Conservation (phyloP, 2,888 invertebrate genomes). For the Herminia tarsipennalis region DNA sequence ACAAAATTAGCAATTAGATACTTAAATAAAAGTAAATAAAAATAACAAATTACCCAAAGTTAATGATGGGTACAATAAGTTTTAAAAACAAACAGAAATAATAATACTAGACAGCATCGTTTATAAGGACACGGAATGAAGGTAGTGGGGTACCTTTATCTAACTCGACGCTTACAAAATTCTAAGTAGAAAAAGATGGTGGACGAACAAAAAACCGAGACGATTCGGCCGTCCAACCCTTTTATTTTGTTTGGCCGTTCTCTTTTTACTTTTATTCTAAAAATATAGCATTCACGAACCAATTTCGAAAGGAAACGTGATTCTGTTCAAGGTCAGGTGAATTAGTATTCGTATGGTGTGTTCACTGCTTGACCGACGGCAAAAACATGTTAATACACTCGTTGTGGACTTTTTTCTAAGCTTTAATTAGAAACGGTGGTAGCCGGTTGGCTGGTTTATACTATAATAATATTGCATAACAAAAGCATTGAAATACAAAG, state of each 20-base stretch:
- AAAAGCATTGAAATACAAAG: constrained; percentile 10
- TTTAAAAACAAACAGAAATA: constrained; percentile 16
- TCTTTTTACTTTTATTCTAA: constrained; percentile 83
- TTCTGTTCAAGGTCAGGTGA: constrained; percentile 79
- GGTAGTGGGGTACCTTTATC: constrained; percentile 53
- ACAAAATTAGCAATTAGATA: too few species aligned
- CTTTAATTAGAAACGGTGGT: constrained; percentile 69
- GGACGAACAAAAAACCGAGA: constrained; percentile 72
- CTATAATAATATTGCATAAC: constrained; percentile 13
- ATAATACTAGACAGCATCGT: constrained; percentile 26
- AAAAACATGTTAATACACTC: constrained; percentile 79
- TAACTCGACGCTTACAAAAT: constrained; percentile 61
- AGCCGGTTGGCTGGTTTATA: constrained; percentile 19
- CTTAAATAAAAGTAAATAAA: too few species aligned
- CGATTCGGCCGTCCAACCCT: constrained; percentile 76
- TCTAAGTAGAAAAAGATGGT: constrained; percentile 63
- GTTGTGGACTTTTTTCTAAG: constrained; percentile 72
- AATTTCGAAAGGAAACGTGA: constrained; percentile 86
- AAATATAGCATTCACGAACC: constrained; percentile 84
- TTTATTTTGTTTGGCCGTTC: constrained; percentile 73
- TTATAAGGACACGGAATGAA: constrained; percentile 49
- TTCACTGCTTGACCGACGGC: constrained; percentile 79
- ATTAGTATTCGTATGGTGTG: constrained; percentile 82
- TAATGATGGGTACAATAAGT: not conserved
- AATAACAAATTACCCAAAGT: too few species aligned